Evolutionary conservation across 2,797 vertebrate genomes (phyloP).

Genomic region (Apodemus agrarius): DNA sequence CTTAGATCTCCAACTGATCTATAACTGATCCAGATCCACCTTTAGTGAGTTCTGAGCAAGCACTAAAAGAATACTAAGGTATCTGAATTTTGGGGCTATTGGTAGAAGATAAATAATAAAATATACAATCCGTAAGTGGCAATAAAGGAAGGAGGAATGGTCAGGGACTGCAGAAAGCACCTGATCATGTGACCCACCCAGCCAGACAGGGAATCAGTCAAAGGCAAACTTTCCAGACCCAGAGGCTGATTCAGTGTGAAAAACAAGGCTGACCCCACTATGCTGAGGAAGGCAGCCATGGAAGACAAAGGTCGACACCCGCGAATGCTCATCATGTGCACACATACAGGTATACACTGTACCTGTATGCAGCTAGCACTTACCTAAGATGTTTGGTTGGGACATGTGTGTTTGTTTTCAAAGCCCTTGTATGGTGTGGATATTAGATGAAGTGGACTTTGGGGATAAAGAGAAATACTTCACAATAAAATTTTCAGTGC

Average conservation of each 20-base stretch:
- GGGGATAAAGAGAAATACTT: not conserved
- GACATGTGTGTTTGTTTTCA: not conserved
- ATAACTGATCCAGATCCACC: not conserved
- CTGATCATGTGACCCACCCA: too few species aligned
- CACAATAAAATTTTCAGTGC: not conserved
- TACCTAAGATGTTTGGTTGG: not conserved
- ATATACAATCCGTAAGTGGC: not conserved
- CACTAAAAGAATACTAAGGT: not conserved
- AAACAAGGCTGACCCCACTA: too few species aligned
- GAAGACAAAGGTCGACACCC: not conserved
- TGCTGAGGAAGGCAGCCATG: not conserved
- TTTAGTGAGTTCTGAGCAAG: not conserved
- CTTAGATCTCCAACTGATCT: not conserved
- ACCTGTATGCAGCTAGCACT: too few species aligned
- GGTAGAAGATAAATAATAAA: not conserved
- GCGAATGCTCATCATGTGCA: not conserved
- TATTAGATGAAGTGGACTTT: not conserved
- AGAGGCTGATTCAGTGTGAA: fast-evolving
- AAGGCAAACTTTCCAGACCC: too few species aligned
- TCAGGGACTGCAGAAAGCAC: not conserved
- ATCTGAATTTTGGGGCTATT: not conserved
- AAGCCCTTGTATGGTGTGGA: not conserved
- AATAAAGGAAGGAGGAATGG: not conserved
- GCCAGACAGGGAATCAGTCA: not conserved
- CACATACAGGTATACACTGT: too few species aligned